Evolutionary conservation across 1,140 invertebrate species (phyloP).

Genomic region (Drosophila triauraria): DNA sequence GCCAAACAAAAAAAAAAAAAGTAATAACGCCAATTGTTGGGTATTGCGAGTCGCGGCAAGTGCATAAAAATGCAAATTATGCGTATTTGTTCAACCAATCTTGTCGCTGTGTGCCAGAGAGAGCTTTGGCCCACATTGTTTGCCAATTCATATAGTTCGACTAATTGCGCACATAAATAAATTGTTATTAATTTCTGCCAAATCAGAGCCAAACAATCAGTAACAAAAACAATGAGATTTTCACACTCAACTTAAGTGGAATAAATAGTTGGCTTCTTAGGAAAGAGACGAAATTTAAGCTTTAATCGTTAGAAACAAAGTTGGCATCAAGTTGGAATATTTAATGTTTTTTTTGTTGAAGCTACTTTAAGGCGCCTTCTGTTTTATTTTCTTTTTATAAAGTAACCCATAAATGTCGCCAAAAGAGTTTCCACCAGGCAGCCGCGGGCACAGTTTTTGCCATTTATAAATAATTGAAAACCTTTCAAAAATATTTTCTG

Average conservation of each 20-base stretch:
- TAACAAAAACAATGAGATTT: constrained; percentile 27
- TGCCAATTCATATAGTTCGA: constrained; percentile 47
- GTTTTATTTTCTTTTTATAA: background rate
- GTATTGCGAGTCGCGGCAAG: constrained; percentile 19
- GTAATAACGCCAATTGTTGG: constrained; percentile 41
- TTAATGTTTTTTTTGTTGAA: background rate
- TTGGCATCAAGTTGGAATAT: too few species aligned
- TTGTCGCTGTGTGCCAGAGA: constrained; percentile 25
- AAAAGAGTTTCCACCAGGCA: background rate
- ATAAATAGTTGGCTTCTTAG: background rate
- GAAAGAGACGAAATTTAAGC: too few species aligned
- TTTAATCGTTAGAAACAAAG: too few species aligned
- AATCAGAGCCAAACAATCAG: constrained; percentile 55
- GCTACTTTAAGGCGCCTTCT: background rate
- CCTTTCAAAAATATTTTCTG: constrained; percentile 57
- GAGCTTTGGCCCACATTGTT: constrained; percentile 38
- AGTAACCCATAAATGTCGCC: constrained; percentile 3
- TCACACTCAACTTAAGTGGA: constrained; percentile 20
- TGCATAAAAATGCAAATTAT: constrained; percentile 64
- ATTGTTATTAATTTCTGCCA: constrained; percentile 75
- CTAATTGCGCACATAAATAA: constrained; percentile 76
- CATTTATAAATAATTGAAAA: constrained; percentile 50
- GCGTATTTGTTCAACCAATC: constrained; percentile 54
- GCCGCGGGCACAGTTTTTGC: constrained; percentile 19
- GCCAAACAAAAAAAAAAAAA: constrained; percentile 28